phyloP scores from a whole-genome alignment of 2,797 vertebrate genomes.

The Gallirallus australis region DNA sequence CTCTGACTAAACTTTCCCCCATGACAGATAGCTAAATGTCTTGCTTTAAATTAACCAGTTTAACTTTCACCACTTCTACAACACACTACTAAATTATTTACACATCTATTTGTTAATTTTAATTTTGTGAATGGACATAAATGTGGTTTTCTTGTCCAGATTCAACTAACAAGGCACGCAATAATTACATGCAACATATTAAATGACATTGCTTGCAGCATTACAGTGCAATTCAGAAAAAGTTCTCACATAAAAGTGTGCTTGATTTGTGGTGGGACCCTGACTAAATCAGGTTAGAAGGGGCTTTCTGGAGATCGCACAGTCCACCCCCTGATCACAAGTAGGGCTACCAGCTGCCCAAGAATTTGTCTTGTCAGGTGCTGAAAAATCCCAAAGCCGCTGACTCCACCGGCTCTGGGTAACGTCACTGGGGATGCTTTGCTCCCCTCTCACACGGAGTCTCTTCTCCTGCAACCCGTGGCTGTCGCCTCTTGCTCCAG shows the following conservation, averaged over 20 bases:
- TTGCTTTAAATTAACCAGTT: not conserved
- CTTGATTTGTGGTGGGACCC: not conserved
- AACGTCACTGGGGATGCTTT: not conserved
- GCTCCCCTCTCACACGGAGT: not conserved
- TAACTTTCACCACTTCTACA: not conserved
- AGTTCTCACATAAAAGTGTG: not conserved
- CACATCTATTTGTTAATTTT: not conserved
- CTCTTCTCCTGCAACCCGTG: not conserved
- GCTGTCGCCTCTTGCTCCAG: not conserved
- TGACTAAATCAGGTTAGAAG: not conserved
- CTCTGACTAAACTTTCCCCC: not conserved
- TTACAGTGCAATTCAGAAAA: not conserved
- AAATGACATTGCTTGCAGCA: not conserved
- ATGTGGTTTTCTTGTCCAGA: not conserved
- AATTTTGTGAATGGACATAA: not conserved
- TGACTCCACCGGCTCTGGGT: not conserved
- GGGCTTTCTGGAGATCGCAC: not conserved
- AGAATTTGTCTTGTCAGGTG: not conserved
- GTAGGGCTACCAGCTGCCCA: not conserved
- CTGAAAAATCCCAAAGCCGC: not conserved
- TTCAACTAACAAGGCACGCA: not conserved
- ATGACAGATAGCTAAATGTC: not conserved
- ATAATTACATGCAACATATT: not conserved
- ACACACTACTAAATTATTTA: not conserved
- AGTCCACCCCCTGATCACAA: rapidly evolving